Conservation (phyloP, 1,140 invertebrate genomes). For the Drosophila sturtevanti region DNA sequence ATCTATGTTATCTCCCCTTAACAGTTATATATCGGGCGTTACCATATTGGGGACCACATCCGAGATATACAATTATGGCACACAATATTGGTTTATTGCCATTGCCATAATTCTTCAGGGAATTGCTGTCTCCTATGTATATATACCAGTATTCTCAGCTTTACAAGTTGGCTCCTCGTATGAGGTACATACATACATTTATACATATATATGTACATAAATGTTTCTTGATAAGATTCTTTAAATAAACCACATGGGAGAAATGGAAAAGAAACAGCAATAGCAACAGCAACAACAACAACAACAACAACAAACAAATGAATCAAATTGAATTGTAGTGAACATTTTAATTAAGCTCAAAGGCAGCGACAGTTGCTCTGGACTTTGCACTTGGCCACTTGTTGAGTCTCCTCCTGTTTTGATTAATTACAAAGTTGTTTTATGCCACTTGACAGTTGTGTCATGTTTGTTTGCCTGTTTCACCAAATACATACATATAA, state of each 20-base stretch:
- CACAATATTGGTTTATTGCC: slow-evolving; percentile 90
- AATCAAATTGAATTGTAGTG: slow-evolving; percentile 13
- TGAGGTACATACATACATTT: no score
- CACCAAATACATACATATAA: no score
- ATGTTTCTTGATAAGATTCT: slow-evolving; percentile 7
- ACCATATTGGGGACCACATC: slow-evolving; percentile 94
- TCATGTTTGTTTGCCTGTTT: slow-evolving; percentile 17
- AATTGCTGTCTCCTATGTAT: slow-evolving; percentile 87
- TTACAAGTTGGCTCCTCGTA: slow-evolving; percentile 91
- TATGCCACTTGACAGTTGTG: slow-evolving; percentile 45
- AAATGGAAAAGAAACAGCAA: slow-evolving; percentile 8
- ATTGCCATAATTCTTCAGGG: slow-evolving; percentile 87
- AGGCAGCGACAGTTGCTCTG: slow-evolving; percentile 26
- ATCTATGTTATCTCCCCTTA: slow-evolving; percentile 49
- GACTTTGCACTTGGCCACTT: slow-evolving; percentile 58
- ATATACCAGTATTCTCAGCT: slow-evolving; percentile 92
- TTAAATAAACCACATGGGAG: slow-evolving; percentile 33
- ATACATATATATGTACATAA: no score
- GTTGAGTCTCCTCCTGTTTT: slow-evolving; percentile 23
- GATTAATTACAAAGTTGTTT: slow-evolving; percentile 57
- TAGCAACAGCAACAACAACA: neutral
- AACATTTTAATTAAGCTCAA: slow-evolving; percentile 40
- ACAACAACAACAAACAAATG: neutral
- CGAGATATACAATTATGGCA: slow-evolving; percentile 93
- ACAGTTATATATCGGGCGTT: slow-evolving; percentile 93